Conservation (phyloP, 2,797 vertebrate genomes). For the Myotis planiceps region DNA sequence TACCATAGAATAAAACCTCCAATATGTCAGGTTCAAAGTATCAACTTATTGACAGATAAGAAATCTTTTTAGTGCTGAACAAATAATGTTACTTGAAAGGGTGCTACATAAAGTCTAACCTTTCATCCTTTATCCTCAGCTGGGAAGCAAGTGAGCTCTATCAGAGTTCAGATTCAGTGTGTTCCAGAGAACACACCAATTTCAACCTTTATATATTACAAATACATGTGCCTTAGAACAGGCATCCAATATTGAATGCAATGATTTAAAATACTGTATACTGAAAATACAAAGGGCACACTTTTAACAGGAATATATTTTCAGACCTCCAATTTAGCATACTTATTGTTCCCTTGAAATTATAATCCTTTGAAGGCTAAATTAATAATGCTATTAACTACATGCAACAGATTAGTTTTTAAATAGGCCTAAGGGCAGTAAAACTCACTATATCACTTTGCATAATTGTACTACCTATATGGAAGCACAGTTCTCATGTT, state of each 20-base stretch:
- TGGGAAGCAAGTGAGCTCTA: background rate
- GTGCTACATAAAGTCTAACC: slow-evolving; percentile 37
- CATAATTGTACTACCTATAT: background rate
- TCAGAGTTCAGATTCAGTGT: background rate
- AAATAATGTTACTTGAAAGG: slow-evolving; percentile 42
- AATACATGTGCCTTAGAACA: background rate
- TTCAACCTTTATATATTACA: slow-evolving; percentile 16
- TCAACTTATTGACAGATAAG: background rate
- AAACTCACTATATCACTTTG: slow-evolving; percentile 21
- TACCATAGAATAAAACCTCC: background rate
- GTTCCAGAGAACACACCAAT: background rate
- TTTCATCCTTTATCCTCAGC: slow-evolving; percentile 40
- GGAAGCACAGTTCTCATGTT: slow-evolving; percentile 32
- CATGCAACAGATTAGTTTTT: slow-evolving; percentile 6
- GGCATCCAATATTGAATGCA: background rate
- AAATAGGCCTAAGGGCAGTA: slow-evolving; percentile 41
- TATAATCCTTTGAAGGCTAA: slow-evolving; percentile 9
- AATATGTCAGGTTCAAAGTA: slow-evolving; percentile 3
- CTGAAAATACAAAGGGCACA: background rate
- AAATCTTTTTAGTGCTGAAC: slow-evolving; percentile 27
- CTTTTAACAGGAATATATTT: slow-evolving; percentile 32
- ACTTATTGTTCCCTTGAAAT: background rate
- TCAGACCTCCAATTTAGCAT: background rate
- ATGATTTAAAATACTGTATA: background rate
- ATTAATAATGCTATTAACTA: slow-evolving; percentile 35